These are phyloP conservation scores for Plutella xylostella DNA, from an alignment of 2,888 invertebrate genomes.

Conservation along the genomic window DNA sequence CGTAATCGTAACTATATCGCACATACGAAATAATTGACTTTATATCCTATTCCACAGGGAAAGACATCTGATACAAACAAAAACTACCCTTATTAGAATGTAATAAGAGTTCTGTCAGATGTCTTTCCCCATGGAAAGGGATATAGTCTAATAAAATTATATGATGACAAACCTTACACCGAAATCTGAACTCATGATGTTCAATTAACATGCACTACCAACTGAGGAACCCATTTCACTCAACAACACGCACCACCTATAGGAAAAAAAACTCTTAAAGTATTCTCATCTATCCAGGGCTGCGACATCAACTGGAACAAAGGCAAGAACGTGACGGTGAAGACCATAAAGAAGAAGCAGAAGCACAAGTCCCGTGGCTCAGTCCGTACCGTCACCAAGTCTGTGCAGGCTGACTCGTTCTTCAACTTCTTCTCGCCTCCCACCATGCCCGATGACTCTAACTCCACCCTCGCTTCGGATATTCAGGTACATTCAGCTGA, in stretches of 20 bases:
- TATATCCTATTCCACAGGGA: too few species aligned
- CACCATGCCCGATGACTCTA: slow-evolving; percentile 82
- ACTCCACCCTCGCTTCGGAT: slow-evolving; percentile 90
- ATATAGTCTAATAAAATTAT: too few species aligned
- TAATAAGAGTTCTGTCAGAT: too few species aligned
- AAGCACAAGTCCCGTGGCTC: slow-evolving; percentile 97
- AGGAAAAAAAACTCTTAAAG: background rate
- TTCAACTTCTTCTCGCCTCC: slow-evolving; percentile 99
- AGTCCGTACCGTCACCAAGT: slow-evolving; percentile 94
- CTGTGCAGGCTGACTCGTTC: slow-evolving; percentile 97
- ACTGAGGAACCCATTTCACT: slow-evolving; percentile 15
- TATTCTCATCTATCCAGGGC: slow-evolving; percentile 61
- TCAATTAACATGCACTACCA: slow-evolving; percentile 24
- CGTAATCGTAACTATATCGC: too few species aligned
- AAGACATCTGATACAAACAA: too few species aligned
- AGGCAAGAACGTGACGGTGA: slow-evolving; percentile 96
- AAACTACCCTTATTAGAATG: too few species aligned
- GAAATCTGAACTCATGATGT: slow-evolving; percentile 23
- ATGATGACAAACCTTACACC: slow-evolving; percentile 33
- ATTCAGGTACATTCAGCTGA: too few species aligned
- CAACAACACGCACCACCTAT: background rate
- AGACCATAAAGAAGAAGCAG: slow-evolving; percentile 97
- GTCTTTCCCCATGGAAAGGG: too few species aligned
- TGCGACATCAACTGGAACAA: slow-evolving; percentile 98
- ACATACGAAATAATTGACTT: too few species aligned